A percentile compares a stretch with the other conserved stretches of the same genome.
Conservation (phyloP, 2,113 vertebrate genomes). For the Dunckerocampus dactyliophorus region DNA sequence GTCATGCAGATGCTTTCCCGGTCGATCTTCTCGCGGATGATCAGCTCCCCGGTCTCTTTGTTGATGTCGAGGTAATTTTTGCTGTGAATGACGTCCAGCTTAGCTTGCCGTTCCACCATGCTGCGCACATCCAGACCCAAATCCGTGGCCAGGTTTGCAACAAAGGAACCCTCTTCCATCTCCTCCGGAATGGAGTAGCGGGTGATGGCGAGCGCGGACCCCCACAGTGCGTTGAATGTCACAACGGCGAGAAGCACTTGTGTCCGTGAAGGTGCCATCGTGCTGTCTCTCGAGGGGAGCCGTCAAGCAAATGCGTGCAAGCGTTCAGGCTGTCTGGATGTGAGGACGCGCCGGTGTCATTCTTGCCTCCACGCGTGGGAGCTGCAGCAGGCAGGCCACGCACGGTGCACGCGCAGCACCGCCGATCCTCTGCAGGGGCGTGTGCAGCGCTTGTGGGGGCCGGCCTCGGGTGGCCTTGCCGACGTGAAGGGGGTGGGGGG, state of each 20-base stretch:
- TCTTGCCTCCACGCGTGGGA: constrained; percentile 48
- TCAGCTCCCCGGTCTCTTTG: constrained; percentile 72
- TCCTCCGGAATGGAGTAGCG: constrained; percentile 78
- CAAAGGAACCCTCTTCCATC: constrained; percentile 73
- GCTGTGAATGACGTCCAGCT: constrained; percentile 71
- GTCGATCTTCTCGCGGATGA: constrained; percentile 75
- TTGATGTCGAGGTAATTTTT: constrained; percentile 75
- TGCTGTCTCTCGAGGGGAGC: neutral
- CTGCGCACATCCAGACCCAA: constrained; percentile 68
- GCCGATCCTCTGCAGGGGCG: constrained; percentile 52
- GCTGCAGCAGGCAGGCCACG: constrained; percentile 46
- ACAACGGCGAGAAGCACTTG: constrained; percentile 34
- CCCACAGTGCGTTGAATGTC: constrained; percentile 59
- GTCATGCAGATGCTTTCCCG: constrained; percentile 72
- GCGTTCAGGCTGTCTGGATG: constrained; percentile 39
- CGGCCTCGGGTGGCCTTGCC: neutral
- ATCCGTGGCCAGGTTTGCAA: constrained; percentile 75
- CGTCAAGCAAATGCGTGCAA: constrained; percentile 24
- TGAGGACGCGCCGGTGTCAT: constrained; percentile 44
- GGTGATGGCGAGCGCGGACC: constrained; percentile 59
- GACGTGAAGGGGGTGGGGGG: neutral
- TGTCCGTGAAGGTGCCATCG: constrained; percentile 48
- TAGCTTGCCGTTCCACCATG: constrained; percentile 65
- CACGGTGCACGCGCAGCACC: constrained; percentile 31
- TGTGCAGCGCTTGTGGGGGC: constrained; percentile 17